Conservation (phyloP, 2,888 invertebrate species). For the Metallyticus violacea region DNA sequence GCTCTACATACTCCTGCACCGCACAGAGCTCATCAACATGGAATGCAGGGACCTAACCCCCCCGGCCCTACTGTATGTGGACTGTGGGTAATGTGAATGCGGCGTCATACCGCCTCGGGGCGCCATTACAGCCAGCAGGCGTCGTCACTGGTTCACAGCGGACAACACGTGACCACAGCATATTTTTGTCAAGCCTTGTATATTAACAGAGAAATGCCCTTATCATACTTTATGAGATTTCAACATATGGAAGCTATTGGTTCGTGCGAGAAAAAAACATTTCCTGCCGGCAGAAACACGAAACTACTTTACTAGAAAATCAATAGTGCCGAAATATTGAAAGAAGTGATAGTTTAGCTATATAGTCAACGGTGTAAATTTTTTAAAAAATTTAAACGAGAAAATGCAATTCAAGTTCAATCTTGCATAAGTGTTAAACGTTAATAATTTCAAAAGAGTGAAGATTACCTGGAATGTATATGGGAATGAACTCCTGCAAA, state of each 20-base stretch:
- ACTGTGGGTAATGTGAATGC: neutral
- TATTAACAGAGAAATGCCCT: neutral
- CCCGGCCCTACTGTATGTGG: neutral
- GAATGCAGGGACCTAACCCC: neutral
- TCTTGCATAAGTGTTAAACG: too few species aligned
- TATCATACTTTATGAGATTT: neutral
- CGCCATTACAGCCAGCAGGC: conserved; percentile 24
- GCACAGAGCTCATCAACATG: conserved; percentile 1
- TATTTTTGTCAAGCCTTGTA: neutral
- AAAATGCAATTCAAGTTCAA: too few species aligned
- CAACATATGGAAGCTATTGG: neutral
- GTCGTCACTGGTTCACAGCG: neutral
- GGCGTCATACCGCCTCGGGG: neutral
- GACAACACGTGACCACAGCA: neutral
- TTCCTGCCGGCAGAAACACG: too few species aligned
- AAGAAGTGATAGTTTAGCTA: too few species aligned
- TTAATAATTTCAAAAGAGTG: too few species aligned
- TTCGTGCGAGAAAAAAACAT: neutral
- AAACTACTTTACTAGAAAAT: too few species aligned
- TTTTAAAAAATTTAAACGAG: too few species aligned
- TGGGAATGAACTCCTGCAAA: too few species aligned
- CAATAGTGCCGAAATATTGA: too few species aligned
- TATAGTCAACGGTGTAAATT: too few species aligned
- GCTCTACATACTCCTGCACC: neutral
- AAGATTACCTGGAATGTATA: too few species aligned